phyloP scores from a whole-genome alignment of 2,113 vertebrate species.

The Cinclus mexicanus region DNA sequence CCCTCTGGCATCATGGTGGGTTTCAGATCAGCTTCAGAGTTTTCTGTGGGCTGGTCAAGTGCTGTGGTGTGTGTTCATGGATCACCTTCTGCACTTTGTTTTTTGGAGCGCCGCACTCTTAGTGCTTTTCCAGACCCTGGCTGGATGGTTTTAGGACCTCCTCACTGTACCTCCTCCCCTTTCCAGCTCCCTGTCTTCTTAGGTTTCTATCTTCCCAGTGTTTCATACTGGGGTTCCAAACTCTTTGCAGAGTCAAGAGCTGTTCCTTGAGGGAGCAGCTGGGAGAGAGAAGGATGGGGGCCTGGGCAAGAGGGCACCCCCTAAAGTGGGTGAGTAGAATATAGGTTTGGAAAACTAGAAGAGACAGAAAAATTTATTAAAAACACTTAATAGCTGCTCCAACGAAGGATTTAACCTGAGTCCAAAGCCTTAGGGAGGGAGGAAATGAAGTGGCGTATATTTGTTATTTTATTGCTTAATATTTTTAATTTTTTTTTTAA shows the following conservation, averaged over 20 bases:
- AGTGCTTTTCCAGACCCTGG: background rate
- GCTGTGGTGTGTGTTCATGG: accelerated
- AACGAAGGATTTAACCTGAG: constrained; percentile 28
- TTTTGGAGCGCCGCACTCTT: background rate
- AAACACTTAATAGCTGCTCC: constrained; percentile 27
- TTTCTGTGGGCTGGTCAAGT: accelerated
- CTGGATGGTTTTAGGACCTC: background rate
- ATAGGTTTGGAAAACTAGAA: background rate
- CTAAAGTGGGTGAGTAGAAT: background rate
- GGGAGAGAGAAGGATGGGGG: background rate
- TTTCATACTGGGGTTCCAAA: background rate
- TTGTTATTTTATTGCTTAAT: constrained; percentile 59
- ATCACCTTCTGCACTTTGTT: background rate
- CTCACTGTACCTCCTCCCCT: accelerated
- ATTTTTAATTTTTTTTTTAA: background rate
- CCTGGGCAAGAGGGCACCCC: background rate
- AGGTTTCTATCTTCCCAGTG: too few relatives aligned
- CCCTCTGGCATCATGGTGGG: accelerated
- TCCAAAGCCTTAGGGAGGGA: constrained; percentile 22
- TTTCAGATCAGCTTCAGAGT: accelerated
- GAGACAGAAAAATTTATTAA: constrained; percentile 18
- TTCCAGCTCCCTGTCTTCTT: background rate
- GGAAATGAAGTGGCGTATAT: constrained; percentile 13
- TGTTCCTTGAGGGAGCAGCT: background rate
- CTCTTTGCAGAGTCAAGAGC: background rate